A percentile compares a stretch with the other conserved stretches of the same genome.
Conservation (phyloP, 2,113 vertebrate species). For the Cromileptes altivelis region DNA sequence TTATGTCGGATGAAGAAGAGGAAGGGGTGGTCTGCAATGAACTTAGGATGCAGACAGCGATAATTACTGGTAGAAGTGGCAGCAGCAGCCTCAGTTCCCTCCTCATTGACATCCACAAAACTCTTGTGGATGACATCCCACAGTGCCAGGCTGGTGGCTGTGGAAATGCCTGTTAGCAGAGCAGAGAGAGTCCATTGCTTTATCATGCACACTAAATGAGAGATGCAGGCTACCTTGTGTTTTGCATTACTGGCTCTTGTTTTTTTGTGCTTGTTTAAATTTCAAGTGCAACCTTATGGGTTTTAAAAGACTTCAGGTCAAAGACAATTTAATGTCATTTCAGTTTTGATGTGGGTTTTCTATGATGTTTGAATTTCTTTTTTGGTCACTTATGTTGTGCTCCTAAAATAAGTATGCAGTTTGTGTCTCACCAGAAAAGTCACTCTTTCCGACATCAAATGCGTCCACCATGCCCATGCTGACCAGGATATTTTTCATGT, state of each 20-base stretch:
- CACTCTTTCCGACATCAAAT: conserved; percentile 74
- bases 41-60: conserved; percentile 61
- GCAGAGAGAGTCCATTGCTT: not conserved
- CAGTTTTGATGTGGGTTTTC: no score
- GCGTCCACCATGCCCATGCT: conserved; percentile 86
- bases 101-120: conserved; percentile 91
- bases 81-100: conserved; percentile 90
- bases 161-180: conserved; percentile 86
- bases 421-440: conserved; percentile 80
- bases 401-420: not conserved
- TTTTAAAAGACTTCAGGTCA: not conserved
- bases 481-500: conserved; percentile 77
- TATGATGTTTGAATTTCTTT: not conserved
- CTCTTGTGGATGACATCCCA: conserved; percentile 91
- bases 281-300: not conserved
- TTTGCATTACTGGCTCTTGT: not conserved
- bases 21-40: conserved; percentile 90
- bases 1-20: conserved; percentile 89
- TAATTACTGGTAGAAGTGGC: conserved; percentile 77
- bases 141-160: conserved; percentile 81
- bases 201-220: conserved; percentile 49
- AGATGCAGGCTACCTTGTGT: not conserved
- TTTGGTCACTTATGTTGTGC: not conserved
- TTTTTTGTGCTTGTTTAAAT: not conserved
- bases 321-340: not conserved